Evolutionary conservation across 1,140 invertebrate species (phyloP), one percentile per base, ranked within the genome.

Genomic region (Pseudobourletiella spinata): DNA sequence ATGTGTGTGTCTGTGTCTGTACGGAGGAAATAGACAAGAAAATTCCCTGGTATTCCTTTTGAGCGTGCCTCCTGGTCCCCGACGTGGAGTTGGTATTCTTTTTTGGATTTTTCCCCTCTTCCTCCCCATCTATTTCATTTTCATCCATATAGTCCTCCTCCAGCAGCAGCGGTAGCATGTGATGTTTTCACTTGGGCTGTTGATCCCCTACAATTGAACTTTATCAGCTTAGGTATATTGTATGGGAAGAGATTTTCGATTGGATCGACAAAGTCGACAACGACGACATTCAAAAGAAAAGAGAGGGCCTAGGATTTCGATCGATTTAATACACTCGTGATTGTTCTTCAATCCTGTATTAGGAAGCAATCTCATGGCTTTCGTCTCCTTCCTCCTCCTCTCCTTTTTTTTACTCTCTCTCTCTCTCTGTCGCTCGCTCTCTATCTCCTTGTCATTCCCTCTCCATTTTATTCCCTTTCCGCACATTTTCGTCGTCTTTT

Each of bases 321-420:
- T 60, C 30, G 59, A 61, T 61, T 61, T 61, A 61, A 55, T 61
- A 55, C 59, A 61, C 51, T 61, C 51, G 59, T 61, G 59, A 61
- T 61, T 61, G 59, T 61, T 61, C 50, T 61, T 61, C 50, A 61
- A 61, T 61, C 59, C 59, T 26, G 59, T 39, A 61, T 61, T 61
- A 61, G 44, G 59, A 61, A 61, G 35, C 59, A 61, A 61, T 61
- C 59, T 61, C 59, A 55, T 55, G 59, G 48, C 29, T 60, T 55
- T 39, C 14, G 18, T 32, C 22, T 59, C n/a, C 22, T 43, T 29
- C n/a, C n/a, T n/a, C n/a, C n/a, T n/a, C n/a, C n/a, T n/a, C n/a
- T n/a, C n/a, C n/a, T n/a, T n/a, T n/a, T n/a, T n/a, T n/a, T n/a
- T n/a, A n/a, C n/a, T n/a, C n/a, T n/a, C n/a, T n/a, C n/a, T n/a